phyloP scores from a whole-genome alignment of 2,888 invertebrate genomes.

The Laothoe populi region DNA sequence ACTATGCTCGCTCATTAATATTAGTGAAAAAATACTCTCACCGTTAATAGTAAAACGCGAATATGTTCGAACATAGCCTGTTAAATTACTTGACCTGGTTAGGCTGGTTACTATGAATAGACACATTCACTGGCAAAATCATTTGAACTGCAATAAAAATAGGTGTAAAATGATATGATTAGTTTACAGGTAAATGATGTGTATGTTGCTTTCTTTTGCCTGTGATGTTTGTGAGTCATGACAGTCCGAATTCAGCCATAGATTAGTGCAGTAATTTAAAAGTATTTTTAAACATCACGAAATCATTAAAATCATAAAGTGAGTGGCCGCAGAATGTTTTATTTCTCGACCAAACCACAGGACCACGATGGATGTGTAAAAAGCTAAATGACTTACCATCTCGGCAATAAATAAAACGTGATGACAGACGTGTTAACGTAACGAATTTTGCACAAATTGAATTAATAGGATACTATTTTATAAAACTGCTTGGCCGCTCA shows the following conservation, averaged over 20 bases:
- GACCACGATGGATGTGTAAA: constrained; percentile 36
- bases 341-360: constrained; percentile 23
- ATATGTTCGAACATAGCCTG: constrained; percentile 56
- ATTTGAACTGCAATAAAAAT: constrained; percentile 20
- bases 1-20: constrained; percentile 59
- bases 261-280: background rate
- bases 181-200: constrained; percentile 2
- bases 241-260: background rate
- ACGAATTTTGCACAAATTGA: constrained; percentile 33
- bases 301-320: constrained; percentile 28
- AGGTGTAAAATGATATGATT: constrained; percentile 18
- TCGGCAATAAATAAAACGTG: constrained; percentile 35
- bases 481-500: background rate
- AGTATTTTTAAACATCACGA: constrained; percentile 5
- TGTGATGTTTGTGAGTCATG: background rate
- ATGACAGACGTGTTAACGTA: constrained; percentile 39
- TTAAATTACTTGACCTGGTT: constrained; percentile 66
- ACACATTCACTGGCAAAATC: constrained; percentile 27
- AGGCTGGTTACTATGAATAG: constrained; percentile 58
- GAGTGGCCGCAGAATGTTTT: constrained; percentile 28
- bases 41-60: constrained; percentile 70
- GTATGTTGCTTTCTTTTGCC: background rate
- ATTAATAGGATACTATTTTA: constrained; percentile 27
- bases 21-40: constrained; percentile 70
- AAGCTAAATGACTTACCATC: constrained; percentile 34